Evolutionary conservation across 1,140 invertebrate species (phyloP).

Genomic region (Neelides sp.): DNA sequence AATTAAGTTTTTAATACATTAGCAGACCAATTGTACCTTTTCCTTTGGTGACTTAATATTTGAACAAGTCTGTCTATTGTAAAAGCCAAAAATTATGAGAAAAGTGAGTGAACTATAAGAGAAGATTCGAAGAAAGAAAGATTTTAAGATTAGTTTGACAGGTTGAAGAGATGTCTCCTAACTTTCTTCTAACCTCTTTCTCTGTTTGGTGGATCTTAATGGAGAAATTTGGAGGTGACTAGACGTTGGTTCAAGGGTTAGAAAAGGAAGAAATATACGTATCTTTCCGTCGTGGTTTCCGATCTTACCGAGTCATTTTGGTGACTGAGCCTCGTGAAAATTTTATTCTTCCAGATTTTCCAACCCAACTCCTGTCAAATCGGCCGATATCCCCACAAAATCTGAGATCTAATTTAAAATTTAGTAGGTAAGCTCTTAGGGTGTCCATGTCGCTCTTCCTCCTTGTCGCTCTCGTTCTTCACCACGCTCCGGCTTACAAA

Average conservation of each 20-base stretch:
- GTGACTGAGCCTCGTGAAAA: constrained; percentile 20
- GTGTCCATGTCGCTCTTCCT: constrained; percentile 10
- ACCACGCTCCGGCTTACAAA: neutral
- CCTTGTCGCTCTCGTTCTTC: constrained; percentile 11
- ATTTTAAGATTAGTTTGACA: no score
- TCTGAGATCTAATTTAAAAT: constrained; percentile 26
- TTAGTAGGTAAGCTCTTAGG: constrained; percentile 19
- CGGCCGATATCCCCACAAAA: constrained; percentile 19
- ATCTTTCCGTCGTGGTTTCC: neutral
- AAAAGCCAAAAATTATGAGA: no score
- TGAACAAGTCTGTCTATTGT: no score
- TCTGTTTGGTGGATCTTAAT: neutral
- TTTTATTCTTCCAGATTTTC: constrained; percentile 25
- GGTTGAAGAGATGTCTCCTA: no score
- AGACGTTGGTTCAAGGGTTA: no score
- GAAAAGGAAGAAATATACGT: neutral
- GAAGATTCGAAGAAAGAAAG: no score
- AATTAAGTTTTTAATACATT: no score
- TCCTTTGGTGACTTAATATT: no score
- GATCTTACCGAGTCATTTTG: constrained; percentile 13
- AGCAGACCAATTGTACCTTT: no score
- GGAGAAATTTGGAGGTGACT: constrained; percentile 1
- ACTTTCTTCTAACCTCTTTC: constrained; percentile 15
- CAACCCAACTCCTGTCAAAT: constrained; percentile 23
- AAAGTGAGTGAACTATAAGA: no score